Percentiles rank a stretch among this genome's conserved stretches.
These are phyloP conservation scores for Melanaphis sacchari DNA, from an alignment of 1,140 invertebrate genomes.

Conservation along the genomic window DNA sequence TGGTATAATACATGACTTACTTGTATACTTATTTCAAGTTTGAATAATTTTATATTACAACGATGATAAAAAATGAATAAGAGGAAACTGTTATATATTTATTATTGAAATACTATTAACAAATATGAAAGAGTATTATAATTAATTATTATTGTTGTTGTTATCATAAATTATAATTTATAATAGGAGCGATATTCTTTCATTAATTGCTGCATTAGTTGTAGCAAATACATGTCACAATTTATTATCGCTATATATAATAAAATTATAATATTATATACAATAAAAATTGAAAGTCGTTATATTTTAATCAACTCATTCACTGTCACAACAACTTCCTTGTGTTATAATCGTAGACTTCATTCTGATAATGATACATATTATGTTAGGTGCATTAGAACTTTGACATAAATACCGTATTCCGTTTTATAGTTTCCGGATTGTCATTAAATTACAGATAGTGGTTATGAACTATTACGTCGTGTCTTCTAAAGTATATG, in stretches of 20 bases:
- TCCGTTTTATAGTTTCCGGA: not conserved
- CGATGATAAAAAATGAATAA: not conserved
- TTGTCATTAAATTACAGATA: not conserved
- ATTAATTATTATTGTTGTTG: not conserved
- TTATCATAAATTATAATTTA: not conserved
- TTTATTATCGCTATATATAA: not conserved
- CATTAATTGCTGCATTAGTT: too few relatives aligned
- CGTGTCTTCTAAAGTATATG: not conserved
- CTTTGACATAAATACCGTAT: not conserved
- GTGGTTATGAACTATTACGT: not conserved
- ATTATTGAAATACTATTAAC: not conserved
- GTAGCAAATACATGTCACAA: too few relatives aligned
- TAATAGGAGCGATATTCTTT: not conserved
- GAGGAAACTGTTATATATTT: not conserved
- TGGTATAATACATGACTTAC: too few relatives aligned
- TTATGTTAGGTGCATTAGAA: not conserved
- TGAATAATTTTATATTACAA: not conserved
- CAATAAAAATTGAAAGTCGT: not conserved
- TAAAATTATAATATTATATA: too few relatives aligned
- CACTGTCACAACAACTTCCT: not conserved
- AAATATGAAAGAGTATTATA: not conserved
- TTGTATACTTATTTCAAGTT: not conserved
- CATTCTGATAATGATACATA: not conserved
- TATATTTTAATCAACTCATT: not conserved
- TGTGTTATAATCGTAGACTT: not conserved